Percentiles rank a stretch among this genome's conserved stretches.
These are phyloP conservation scores for Ardeotis arabs DNA, from an alignment of 2,113 vertebrate genomes.

Conservation along the genomic window DNA sequence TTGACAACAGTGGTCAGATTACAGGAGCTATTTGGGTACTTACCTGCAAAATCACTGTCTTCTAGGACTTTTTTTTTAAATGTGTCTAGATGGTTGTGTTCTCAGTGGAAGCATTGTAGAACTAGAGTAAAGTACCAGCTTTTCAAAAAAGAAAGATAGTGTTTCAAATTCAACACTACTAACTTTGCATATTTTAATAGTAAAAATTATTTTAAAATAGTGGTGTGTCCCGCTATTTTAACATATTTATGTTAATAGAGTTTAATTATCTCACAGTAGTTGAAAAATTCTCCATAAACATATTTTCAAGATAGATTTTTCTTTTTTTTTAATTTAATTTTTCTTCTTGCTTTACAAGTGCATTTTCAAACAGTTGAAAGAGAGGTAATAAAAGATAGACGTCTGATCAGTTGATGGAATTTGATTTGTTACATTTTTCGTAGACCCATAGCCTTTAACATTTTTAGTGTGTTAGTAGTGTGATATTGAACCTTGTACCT, in stretches of 20 bases:
- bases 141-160: background rate
- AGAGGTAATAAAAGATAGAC: background rate
- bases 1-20: background rate
- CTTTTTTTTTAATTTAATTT: background rate
- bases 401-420: background rate
- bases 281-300: background rate
- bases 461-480: background rate
- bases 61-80: background rate
- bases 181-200: background rate
- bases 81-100: background rate
- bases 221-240: background rate
- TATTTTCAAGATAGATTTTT: background rate
- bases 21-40: background rate
- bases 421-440: background rate
- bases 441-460: background rate
- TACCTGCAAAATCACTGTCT: background rate
- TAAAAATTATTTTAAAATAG: background rate
- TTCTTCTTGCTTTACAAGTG: background rate
- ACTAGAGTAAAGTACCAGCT: background rate
- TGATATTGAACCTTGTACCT: background rate
- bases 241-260: rapidly evolving
- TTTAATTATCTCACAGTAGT: background rate
- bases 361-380: background rate
- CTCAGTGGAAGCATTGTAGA: background rate
- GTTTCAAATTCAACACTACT: background rate